Evolutionary conservation across 53 echinoderm and acorn worm genomes (phyloP), one percentile per base, ranked within the genome.

Genomic region (Mesocentrotus franciscanus): DNA sequence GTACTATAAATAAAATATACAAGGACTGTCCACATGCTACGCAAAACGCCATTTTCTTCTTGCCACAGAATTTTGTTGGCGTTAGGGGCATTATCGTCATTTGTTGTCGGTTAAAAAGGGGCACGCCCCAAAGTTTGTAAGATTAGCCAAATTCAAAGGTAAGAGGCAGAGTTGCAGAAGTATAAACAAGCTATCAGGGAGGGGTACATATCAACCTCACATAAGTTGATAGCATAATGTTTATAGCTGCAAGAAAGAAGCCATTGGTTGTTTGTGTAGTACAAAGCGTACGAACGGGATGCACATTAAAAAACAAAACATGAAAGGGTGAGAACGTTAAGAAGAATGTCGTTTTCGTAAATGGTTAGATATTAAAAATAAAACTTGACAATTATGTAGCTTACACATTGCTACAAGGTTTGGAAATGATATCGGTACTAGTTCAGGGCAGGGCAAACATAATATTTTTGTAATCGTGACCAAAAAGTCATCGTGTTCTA

Each of bases 1-100:
- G 92, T 92, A 92, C 92, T 92, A 92, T 90, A 90, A 90, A 29
- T 90, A 60, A 90, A 49, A 85, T 85, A 85, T 15, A 61, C 61
- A 90, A 90, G 90, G 90, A 90, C 90, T 90, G 58, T 90, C 90
- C 61, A 84, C 84, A 49, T 55, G 84, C 84, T 14, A 22, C 12
- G 14, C 42, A 49, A 7, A 36, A 84, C 84, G 76, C 33, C 76
- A 76, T 32, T 83, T 75, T 83, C 42, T 83, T 22, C 29, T 76
- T 30, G 14, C 36, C 39, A 42, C 24, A 9, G 84, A 84, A 16
- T 55, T 13, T 4, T 84, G 42, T 39, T 9, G 84, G 84, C 55
- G 55, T 84, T 22, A 84, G 49, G 29, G 26, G 84, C 55, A 84
- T 13, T 84, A 84, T 84, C 84, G 55, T 83, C 83, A 36, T 42